These are phyloP conservation scores for Tenrec ecaudatus DNA, from an alignment of 2,113 vertebrate genomes.

Conservation along the genomic window DNA sequence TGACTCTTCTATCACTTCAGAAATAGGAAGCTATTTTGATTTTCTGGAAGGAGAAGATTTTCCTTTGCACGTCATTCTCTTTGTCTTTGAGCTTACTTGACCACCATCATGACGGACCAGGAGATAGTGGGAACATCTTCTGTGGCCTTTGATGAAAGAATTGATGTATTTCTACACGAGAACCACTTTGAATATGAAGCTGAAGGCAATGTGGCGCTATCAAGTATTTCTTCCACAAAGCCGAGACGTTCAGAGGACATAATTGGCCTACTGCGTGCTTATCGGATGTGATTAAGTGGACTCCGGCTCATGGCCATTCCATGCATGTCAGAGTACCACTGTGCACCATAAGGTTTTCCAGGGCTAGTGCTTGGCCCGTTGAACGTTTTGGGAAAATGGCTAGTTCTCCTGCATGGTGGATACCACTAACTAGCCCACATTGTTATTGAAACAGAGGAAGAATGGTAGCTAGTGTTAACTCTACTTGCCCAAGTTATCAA, in stretches of 20 bases:
- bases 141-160: neutral
- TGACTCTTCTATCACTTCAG: neutral
- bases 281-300: neutral
- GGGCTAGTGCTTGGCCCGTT: too few species aligned
- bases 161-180: neutral
- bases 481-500: neutral
- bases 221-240: neutral
- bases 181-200: neutral
- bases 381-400: neutral
- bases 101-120: neutral
- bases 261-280: neutral
- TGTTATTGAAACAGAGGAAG: neutral
- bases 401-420: neutral
- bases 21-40: neutral
- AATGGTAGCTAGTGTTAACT: neutral
- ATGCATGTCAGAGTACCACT: neutral
- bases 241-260: neutral
- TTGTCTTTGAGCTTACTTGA: neutral
- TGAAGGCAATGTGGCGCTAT: neutral
- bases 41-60: slow-evolving; percentile 15
- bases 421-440: neutral
- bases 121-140: neutral
- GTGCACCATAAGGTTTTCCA: neutral
- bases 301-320: neutral
- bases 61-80: neutral